Conservation (phyloP, 2,113 vertebrate genomes). For the Chlamydotis undulata region DNA sequence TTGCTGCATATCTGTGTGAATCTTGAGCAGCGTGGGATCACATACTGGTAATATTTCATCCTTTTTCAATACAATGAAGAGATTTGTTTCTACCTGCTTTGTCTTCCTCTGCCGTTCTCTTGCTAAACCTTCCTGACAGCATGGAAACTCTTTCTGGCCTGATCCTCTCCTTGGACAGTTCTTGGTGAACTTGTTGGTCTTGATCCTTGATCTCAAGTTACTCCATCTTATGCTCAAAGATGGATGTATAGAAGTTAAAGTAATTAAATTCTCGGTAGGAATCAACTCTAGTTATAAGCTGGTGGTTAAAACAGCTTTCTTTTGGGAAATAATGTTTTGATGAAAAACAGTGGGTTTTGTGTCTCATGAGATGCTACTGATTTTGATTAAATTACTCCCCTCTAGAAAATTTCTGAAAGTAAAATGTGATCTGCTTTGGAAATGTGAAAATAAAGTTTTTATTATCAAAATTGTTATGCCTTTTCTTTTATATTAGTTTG, state of each 20-base stretch:
- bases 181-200: neutral
- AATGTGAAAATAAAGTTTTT: neutral
- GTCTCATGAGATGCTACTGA: neutral
- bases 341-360: neutral
- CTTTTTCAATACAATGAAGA: neutral
- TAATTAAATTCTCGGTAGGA: neutral
- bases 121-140: neutral
- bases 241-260: neutral
- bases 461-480: neutral
- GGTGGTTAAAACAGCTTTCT: neutral
- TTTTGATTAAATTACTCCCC: neutral
- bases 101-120: neutral
- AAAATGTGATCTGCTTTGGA: neutral
- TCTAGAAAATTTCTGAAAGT: neutral
- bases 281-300: neutral
- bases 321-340: neutral
- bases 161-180: neutral
- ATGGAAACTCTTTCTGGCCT: neutral
- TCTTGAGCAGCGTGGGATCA: neutral
- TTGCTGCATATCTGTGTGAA: neutral
- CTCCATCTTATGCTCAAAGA: neutral
- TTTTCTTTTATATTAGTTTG: neutral
- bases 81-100: neutral
- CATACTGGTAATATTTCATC: neutral
- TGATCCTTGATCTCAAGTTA: neutral